phyloP scores from a whole-genome alignment of 2,888 invertebrate genomes.

The Sinotaia quadrata region DNA sequence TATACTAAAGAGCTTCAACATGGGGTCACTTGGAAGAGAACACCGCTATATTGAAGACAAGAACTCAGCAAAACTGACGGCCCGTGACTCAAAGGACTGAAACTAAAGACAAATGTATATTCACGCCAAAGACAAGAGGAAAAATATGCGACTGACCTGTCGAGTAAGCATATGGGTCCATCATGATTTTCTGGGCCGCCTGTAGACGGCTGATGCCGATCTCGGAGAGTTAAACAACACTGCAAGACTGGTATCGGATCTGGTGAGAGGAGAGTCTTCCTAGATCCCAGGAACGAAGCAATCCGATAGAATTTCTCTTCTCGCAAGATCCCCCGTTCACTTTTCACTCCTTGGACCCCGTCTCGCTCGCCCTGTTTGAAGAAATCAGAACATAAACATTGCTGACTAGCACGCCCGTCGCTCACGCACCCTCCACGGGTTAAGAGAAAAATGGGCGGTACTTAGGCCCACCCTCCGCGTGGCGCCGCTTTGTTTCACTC shows the following conservation, averaged over 20 bases:
- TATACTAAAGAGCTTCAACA: too few species aligned
- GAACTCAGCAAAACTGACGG: background rate
- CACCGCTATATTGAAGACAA: too few species aligned
- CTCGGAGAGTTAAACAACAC: background rate
- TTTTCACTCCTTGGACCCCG: background rate
- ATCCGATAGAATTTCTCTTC: constrained; percentile 22
- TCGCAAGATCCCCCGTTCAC: background rate
- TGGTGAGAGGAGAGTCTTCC: constrained; percentile 2
- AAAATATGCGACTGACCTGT: constrained; percentile 17
- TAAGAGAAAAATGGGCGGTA: constrained; percentile 18
- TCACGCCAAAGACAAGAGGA: too few species aligned
- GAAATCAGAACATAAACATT: constrained; percentile 24
- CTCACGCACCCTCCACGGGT: background rate
- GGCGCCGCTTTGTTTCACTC: constrained; percentile 17
- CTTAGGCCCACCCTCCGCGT: constrained; percentile 13
- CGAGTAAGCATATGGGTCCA: constrained; percentile 25
- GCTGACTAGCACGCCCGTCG: constrained; percentile 9
- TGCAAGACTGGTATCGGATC: background rate
- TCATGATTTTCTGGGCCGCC: constrained; percentile 9
- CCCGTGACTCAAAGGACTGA: background rate
- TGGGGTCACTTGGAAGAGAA: too few species aligned
- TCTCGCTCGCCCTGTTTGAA: constrained; percentile 20
- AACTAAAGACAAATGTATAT: too few species aligned
- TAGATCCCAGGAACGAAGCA: constrained; percentile 1
- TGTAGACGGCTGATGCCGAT: background rate